Evolutionary conservation across 2,888 invertebrate genomes (phyloP).

Genomic region (Drosophila acutilabella): DNA sequence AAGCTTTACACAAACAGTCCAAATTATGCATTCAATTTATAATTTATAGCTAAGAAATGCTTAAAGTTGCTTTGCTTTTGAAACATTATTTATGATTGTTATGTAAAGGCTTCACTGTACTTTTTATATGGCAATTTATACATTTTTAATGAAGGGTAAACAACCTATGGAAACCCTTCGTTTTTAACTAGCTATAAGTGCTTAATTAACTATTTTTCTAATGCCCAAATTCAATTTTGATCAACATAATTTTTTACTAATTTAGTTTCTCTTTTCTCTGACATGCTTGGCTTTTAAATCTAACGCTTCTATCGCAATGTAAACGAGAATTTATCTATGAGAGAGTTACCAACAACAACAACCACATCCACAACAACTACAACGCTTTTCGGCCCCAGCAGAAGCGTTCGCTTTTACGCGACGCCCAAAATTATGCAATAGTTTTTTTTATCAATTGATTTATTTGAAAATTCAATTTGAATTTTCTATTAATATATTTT

Average conservation of each 20-base stretch:
- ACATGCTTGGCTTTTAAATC: conserved; percentile 82
- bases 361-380: conserved; percentile 39
- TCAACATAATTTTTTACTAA: conserved; percentile 79
- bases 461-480: conserved; percentile 54
- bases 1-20: background rate
- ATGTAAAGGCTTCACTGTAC: background rate
- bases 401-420: conserved; percentile 47
- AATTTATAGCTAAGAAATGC: background rate
- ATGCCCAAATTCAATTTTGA: conserved; percentile 41
- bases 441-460: conserved; percentile 45
- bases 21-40: background rate
- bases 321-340: conserved; percentile 55
- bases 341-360: conserved; percentile 35
- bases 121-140: background rate
- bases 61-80: too few species aligned
- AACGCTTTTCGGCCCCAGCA: conserved; percentile 64
- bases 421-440: conserved; percentile 76
- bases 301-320: conserved; percentile 77
- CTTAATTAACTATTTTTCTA: background rate
- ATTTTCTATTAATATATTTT: conserved; percentile 44
- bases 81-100: background rate
- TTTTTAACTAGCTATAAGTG: background rate
- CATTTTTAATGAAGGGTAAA: conserved; percentile 2
- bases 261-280: conserved; percentile 84
- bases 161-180: too few species aligned